Evolutionary conservation across 2,888 invertebrate genomes (phyloP).

Genomic region (Drosophila formosana): DNA sequence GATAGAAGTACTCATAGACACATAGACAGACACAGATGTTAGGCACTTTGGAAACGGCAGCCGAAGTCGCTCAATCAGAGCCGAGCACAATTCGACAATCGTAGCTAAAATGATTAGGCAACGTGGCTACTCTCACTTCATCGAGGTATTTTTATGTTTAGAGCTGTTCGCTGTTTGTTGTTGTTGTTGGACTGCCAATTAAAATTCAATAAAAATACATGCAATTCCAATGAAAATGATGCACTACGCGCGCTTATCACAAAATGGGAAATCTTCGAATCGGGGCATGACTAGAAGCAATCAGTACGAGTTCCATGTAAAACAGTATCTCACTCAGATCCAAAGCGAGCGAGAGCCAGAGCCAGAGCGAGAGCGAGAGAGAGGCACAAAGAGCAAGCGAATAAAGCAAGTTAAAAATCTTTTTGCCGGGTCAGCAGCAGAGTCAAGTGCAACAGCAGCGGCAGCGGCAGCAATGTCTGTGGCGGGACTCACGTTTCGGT

Average conservation of each 20-base stretch:
- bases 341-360: constrained; percentile 22
- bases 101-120: constrained; percentile 11
- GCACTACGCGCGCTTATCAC: constrained; percentile 57
- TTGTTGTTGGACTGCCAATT: constrained; percentile 71
- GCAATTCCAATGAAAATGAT: constrained; percentile 80
- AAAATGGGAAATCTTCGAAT: constrained; percentile 76
- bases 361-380: constrained; percentile 26
- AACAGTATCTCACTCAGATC: constrained; percentile 78
- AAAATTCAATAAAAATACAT: constrained; percentile 80
- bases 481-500: constrained; percentile 53
- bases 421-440: constrained; percentile 72
- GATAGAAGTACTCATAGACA: background rate
- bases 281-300: constrained; percentile 84
- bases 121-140: constrained; percentile 4
- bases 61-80: background rate
- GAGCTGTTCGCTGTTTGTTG: constrained; percentile 36
- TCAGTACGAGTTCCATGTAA: constrained; percentile 84
- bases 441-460: constrained; percentile 72
- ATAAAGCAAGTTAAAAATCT: constrained; percentile 57
- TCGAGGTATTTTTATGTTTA: constrained; percentile 30
- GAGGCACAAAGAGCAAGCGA: constrained; percentile 15
- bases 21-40: background rate
- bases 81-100: background rate
- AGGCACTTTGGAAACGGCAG: background rate
- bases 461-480: constrained; percentile 9